Conservation (phyloP, 1,140 invertebrate genomes). For the Tetramorium parvispinum region DNA sequence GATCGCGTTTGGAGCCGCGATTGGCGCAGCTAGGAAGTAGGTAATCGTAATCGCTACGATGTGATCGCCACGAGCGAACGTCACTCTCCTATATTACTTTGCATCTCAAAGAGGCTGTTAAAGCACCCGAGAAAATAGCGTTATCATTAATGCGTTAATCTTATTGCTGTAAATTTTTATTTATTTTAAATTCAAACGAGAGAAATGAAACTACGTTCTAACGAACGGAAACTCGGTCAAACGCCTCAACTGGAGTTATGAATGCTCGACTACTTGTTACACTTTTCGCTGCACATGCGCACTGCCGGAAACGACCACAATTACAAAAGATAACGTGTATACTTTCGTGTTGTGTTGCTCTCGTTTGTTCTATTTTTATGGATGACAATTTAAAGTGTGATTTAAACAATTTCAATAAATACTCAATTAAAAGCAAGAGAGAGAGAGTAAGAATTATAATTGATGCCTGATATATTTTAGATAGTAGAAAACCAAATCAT, state of each 20-base stretch:
- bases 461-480: not conserved
- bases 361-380: not conserved
- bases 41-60: not conserved
- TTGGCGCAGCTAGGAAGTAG: not conserved
- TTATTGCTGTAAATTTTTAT: not conserved
- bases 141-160: not conserved
- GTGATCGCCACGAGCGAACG: not conserved
- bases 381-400: not conserved
- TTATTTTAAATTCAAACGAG: not conserved
- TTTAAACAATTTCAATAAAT: not conserved
- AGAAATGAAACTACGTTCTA: not conserved
- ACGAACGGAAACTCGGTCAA: constrained; percentile 14
- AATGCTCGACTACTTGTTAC: constrained; percentile 51
- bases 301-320: not conserved
- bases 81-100: not conserved
- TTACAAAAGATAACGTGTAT: not conserved
- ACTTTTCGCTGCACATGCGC: constrained; percentile 38
- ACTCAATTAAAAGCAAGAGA: not conserved
- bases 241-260: not conserved
- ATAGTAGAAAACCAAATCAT: not conserved
- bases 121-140: not conserved
- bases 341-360: not conserved
- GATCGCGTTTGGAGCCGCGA: not conserved
- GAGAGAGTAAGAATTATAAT: not conserved
- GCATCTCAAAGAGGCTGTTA: not conserved